Evolutionary conservation across 1,140 invertebrate species (phyloP).

Genomic region (Zaprionus inermis): DNA sequence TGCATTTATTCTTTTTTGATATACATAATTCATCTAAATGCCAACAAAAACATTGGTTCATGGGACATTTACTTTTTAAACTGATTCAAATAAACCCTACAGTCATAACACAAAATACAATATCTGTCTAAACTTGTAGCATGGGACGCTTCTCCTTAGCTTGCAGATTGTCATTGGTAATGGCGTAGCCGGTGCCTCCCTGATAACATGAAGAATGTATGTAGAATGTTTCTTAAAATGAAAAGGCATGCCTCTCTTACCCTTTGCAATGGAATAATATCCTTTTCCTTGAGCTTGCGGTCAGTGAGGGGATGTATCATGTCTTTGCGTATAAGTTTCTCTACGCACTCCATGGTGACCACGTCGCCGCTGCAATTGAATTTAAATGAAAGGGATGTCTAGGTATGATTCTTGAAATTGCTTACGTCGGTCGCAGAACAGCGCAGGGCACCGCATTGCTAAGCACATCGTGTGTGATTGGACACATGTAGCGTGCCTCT

Average conservation of each 20-base stretch:
- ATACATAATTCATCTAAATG: neutral
- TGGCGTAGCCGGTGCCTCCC: conserved; percentile 97
- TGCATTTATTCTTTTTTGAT: neutral
- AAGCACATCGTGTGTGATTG: conserved; percentile 97
- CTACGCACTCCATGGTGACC: conserved; percentile 97
- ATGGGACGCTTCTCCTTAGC: conserved; percentile 94
- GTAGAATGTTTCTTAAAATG: neutral
- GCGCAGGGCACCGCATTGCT: conserved; percentile 97
- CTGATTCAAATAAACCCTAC: neutral
- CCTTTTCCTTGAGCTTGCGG: conserved; percentile 94
- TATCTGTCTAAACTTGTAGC: conserved; percentile 88
- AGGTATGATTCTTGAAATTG: conserved; percentile 25
- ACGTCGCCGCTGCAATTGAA: conserved; percentile 90
- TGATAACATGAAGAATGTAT: conserved; percentile 70
- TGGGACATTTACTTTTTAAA: neutral
- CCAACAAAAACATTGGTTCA: neutral
- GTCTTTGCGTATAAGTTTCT: conserved; percentile 98
- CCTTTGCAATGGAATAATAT: conserved; percentile 96
- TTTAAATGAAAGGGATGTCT: neutral
- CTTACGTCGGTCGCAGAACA: conserved; percentile 95
- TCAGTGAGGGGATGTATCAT: conserved; percentile 97
- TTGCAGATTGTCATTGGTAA: conserved; percentile 92
- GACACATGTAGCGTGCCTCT: conserved; percentile 97
- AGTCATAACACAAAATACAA: neutral
- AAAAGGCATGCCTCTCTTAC: conserved; percentile 84